Conservation (phyloP, 1,140 invertebrate species). For the Hestina assimilis region DNA sequence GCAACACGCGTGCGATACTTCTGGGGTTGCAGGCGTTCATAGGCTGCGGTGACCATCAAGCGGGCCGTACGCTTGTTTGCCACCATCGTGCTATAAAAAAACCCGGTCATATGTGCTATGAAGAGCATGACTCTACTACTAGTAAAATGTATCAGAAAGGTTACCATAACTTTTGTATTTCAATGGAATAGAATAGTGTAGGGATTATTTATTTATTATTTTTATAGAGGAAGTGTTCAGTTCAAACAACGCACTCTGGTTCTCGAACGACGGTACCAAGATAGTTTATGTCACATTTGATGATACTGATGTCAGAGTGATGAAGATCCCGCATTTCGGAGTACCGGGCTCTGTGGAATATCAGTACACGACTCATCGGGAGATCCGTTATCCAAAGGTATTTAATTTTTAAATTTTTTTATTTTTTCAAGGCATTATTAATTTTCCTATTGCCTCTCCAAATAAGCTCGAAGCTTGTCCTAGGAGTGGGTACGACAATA, state of each 20-base stretch:
- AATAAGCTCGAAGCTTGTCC: too few relatives aligned
- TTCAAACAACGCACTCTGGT: slow-evolving; percentile 90
- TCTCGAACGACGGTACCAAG: slow-evolving; percentile 85
- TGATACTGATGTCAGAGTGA: slow-evolving; percentile 83
- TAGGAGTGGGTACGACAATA: too few relatives aligned
- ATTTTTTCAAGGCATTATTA: not conserved
- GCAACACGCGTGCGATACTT: too few relatives aligned
- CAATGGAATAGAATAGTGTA: slow-evolving; percentile 5
- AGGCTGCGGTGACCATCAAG: too few relatives aligned
- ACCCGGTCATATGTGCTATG: too few relatives aligned
- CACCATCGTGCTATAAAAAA: too few relatives aligned
- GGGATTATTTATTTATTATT: not conserved
- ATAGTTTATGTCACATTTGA: slow-evolving; percentile 90
- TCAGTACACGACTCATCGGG: slow-evolving; percentile 84
- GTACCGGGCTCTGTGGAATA: slow-evolving; percentile 81
- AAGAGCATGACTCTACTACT: too few relatives aligned
- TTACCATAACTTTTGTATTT: not conserved
- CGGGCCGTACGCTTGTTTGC: too few relatives aligned
- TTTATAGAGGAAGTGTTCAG: slow-evolving; percentile 90
- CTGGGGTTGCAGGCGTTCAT: too few relatives aligned
- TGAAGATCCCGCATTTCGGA: slow-evolving; percentile 84
- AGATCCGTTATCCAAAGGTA: slow-evolving; percentile 93
- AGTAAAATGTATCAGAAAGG: too few relatives aligned
- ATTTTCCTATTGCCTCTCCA: too few relatives aligned
- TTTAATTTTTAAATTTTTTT: not conserved